Evolutionary conservation across 1,140 invertebrate genomes (phyloP).

Genomic region (Coptotermes formosanus): DNA sequence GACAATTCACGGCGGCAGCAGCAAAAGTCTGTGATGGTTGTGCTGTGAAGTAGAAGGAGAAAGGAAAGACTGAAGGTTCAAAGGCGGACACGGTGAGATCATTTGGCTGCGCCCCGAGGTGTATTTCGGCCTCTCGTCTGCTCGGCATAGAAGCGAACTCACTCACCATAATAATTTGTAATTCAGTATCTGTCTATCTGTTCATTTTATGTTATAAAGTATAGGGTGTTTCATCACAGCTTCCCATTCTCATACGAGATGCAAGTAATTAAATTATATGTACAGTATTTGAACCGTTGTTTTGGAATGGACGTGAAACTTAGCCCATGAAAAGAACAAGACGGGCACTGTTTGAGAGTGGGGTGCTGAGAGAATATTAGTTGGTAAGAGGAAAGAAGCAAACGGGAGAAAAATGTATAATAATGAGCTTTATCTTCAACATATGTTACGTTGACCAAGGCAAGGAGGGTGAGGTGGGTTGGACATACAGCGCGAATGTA

Average conservation of each 20-base stretch:
- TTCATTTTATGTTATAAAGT: not conserved
- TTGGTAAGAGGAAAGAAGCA: too few relatives aligned
- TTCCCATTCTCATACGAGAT: not conserved
- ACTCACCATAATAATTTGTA: conserved; percentile 17
- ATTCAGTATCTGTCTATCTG: conserved; percentile 1
- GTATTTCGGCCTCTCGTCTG: not conserved
- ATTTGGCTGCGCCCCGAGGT: not conserved
- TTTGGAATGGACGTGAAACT: not conserved
- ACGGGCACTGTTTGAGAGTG: too few relatives aligned
- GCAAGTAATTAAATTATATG: not conserved
- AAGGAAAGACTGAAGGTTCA: not conserved
- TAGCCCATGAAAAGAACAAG: too few relatives aligned
- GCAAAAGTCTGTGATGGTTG: too few relatives aligned
- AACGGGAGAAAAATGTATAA: too few relatives aligned
- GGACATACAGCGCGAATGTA: too few relatives aligned
- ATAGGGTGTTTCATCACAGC: not conserved
- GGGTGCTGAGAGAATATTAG: too few relatives aligned
- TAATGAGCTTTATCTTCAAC: too few relatives aligned
- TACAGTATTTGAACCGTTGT: not conserved
- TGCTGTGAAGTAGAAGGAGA: not conserved
- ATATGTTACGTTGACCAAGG: too few relatives aligned
- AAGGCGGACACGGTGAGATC: not conserved
- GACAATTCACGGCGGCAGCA: too few relatives aligned
- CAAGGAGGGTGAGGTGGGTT: too few relatives aligned
- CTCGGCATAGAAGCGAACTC: not conserved